Conservation (phyloP, 2,113 vertebrate species). For the Bos javanicus region DNA sequence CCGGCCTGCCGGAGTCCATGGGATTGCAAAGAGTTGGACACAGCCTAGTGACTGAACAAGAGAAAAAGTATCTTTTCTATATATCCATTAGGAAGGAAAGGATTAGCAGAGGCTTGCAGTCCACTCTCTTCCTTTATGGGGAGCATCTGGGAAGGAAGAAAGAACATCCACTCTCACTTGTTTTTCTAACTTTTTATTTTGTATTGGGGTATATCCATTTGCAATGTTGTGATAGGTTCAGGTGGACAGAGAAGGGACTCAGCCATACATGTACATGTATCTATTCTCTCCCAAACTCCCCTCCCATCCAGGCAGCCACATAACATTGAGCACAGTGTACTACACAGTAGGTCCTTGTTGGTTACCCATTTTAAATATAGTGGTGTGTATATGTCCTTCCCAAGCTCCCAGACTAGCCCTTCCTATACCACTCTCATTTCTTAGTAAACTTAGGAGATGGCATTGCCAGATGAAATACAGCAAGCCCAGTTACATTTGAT, state of each 20-base stretch:
- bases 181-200: background rate
- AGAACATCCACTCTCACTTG: background rate
- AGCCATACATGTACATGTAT: background rate
- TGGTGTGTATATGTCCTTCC: background rate
- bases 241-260: background rate
- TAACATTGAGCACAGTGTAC: background rate
- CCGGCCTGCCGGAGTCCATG: accelerated
- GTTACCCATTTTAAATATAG: background rate
- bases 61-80: background rate
- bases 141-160: background rate
- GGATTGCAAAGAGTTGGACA: background rate
- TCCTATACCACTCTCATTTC: background rate
- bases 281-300: background rate
- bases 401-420: background rate
- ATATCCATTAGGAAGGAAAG: background rate
- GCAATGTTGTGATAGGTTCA: background rate
- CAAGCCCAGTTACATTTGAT: too few relatives aligned
- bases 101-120: background rate
- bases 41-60: background rate
- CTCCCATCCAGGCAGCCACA: background rate
- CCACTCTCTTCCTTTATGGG: background rate
- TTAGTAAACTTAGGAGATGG: background rate
- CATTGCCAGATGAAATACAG: background rate
- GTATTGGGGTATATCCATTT: background rate
- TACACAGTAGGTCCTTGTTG: background rate